Evolutionary conservation across 2,888 invertebrate genomes (phyloP), one percentile per base, ranked within the genome.

Genomic region (Cordilura impudica): DNA sequence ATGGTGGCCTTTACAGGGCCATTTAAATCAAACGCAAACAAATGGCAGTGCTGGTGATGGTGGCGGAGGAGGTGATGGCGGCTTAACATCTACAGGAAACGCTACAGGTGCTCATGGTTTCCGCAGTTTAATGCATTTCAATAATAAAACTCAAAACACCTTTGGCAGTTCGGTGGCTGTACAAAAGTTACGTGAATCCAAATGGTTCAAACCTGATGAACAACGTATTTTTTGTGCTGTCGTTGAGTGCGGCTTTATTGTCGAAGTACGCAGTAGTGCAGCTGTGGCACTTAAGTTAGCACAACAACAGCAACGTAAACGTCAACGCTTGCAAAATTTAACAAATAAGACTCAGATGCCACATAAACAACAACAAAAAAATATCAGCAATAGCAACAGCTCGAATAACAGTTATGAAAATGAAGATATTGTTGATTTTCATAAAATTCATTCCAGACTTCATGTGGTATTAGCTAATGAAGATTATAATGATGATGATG

Each of bases 131-230:
- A 87, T 91, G 91, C 85, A 91, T 90, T 65, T 91, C 43, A 91
- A 81, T 53, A 70, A 60, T 53, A 35, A 76, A 43, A 43, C 76
- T 39, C 82, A 82, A 56, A 73, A 76, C 29, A 90, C 90, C 80
- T 92, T 92, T 88, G 92, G 92, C 78, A 93, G 93, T 79, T 93
- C 93, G 61, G 93, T 94, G 43, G 93, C 94, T 58, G 93, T 93
- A 79, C 94, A 94, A 87, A 94, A 94, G 86, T 90, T 94, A 83
- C 91, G 94, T 81, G 94, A 94, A 87, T 93, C 94, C 81, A 94
- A 94, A 91, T 94, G 94, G 94, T 94, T 94, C 87, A 92, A 92
- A 83, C 92, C 93, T 83, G 93, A 93, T 84, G 94, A 94, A 90
- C 92, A 93, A 86, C 92, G 93, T 84, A 93, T 94, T 84, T 91